phyloP scores from a whole-genome alignment of 2,797 vertebrate species.

The Pagetopsis macropterus region DNA sequence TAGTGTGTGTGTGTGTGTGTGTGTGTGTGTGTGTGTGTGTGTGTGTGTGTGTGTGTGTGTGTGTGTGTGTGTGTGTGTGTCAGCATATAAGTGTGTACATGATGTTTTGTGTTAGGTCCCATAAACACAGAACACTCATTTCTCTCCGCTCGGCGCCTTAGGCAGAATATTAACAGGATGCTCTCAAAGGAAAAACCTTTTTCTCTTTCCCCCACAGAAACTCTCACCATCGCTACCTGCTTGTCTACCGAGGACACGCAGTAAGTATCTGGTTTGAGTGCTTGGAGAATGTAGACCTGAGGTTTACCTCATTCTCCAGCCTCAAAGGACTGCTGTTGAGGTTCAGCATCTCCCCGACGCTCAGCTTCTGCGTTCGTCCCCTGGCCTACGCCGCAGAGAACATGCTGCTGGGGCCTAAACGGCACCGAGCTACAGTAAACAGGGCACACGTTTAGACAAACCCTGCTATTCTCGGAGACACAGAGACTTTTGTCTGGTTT shows the following conservation, averaged over 20 bases:
- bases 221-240: slow-evolving; percentile 30
- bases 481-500: slow-evolving; percentile 20
- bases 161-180: slow-evolving; percentile 70
- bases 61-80: not conserved
- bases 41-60: slow-evolving; percentile 12
- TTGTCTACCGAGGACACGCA: slow-evolving; percentile 27
- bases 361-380: slow-evolving; percentile 44
- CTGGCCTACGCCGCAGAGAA: slow-evolving; percentile 19
- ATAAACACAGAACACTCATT: slow-evolving; percentile 69
- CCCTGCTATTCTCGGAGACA: not conserved
- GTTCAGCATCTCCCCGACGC: slow-evolving; percentile 39
- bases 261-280: slow-evolving; percentile 36
- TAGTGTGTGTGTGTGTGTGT: not conserved
- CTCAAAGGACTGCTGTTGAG: slow-evolving; percentile 45
- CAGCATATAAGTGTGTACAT: slow-evolving; percentile 34
- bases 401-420: slow-evolving; percentile 31
- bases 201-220: slow-evolving; percentile 35
- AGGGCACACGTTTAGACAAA: not conserved
- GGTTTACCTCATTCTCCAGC: slow-evolving; percentile 50
- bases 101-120: slow-evolving; percentile 63
- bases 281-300: slow-evolving; percentile 39
- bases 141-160: slow-evolving; percentile 57
- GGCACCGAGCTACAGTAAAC: not conserved
- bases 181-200: slow-evolving; percentile 65
- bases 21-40: not conserved